Percentiles rank a stretch among this genome's conserved stretches.
These are phyloP conservation scores for Anarsia innoxiella DNA, from an alignment of 2,888 invertebrate genomes.

Conservation along the genomic window DNA sequence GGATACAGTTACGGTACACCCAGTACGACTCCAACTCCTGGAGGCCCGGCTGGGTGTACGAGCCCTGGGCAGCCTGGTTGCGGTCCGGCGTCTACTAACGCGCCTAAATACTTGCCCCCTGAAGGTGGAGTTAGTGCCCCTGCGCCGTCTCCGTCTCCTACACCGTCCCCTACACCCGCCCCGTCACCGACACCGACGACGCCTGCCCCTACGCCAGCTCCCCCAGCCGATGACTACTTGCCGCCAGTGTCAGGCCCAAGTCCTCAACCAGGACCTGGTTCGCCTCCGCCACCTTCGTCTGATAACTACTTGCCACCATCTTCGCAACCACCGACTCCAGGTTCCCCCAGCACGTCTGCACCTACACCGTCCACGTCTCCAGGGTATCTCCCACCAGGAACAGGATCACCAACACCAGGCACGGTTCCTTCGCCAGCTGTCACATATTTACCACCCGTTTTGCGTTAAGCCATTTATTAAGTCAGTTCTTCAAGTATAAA, in stretches of 20 bases:
- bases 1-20: constrained; percentile 36
- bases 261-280: constrained; percentile 5
- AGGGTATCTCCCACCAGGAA: constrained; percentile 4
- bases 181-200: constrained; percentile 9
- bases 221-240: constrained; percentile 21
- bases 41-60: constrained; percentile 10
- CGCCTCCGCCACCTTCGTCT: constrained; percentile 11
- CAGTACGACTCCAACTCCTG: constrained; percentile 17
- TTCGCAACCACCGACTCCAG: constrained; percentile 1
- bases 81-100: constrained; percentile 39
- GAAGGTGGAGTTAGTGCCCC: constrained; percentile 13
- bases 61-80: constrained; percentile 2
- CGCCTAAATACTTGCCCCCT: constrained; percentile 56
- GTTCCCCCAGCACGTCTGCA: neutral
- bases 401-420: constrained; percentile 15
- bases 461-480: too few relatives aligned
- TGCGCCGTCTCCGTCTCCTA: neutral
- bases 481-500: too few relatives aligned
- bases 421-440: constrained; percentile 40
- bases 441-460: constrained; percentile 52
- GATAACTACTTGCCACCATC: neutral
- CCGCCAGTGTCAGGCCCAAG: constrained; percentile 22
- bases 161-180: neutral
- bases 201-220: constrained; percentile 14
- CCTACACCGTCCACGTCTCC: neutral